Base-by-base conservation (phyloP, 2,888 invertebrate genomes). In the Dioctria rufipes region DNA sequence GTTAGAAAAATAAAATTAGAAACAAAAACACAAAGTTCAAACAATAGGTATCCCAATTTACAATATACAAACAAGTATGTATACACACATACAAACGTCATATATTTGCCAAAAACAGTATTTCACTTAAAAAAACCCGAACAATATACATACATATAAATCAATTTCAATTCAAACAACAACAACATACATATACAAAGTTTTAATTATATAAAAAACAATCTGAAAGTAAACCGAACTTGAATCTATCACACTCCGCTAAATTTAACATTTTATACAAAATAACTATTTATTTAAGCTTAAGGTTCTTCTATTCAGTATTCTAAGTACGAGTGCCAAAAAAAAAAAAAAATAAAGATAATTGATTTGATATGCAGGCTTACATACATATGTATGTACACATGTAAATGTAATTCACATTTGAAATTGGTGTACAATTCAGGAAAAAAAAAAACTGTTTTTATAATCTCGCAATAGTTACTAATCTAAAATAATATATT, bases 311-410 rank as follows among this genome's bases (percentile, higher is more conserved):
- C 73, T 25, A 73, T 73, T 73, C 73, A 73, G 73, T 73, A 73
- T 73, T 73, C 37, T 73, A 73, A 73, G 60, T 60, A 60, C 25
- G 73, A 58, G 58, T 73, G 73, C 73, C 73, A 73, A 73, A 54
- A 54, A 11, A 11, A 0, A 5, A 46, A 46, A 46, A 46, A 71
- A 71, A 67, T n/a, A 25, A 67, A 43, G 46, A 13, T 42, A 65
- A 9, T 65, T 65, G 65, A 65, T 65, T 65, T 65, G 39, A 65
- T 40, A 65, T n/a, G 2, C 25, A 25, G 25, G 25, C 25, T 46
- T 8, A 5, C n/a, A 11, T 54, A 11, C 54, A 54, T n/a, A 11
- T 54, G 6, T 8, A 5, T 2, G 2, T 54, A 11, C 54, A 54
- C 2, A 11, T 54, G 6, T 11, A 8, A 54, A 6, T 42, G n/a